These are phyloP conservation scores for Chaetura pelagica DNA, from an alignment of 2,113 vertebrate species.

Conservation along the genomic window DNA sequence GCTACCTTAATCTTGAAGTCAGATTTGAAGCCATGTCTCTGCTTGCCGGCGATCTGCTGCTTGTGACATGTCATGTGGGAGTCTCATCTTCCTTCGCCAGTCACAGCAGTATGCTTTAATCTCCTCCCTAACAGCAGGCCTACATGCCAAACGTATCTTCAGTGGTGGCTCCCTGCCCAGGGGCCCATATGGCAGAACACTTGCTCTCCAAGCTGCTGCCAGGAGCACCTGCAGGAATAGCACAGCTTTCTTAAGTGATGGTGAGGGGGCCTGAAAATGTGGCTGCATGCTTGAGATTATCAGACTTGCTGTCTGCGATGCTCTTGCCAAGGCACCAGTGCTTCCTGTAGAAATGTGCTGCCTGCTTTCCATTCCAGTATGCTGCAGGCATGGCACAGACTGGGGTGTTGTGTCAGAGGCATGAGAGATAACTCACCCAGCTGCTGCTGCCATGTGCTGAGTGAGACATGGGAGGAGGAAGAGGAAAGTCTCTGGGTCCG, in stretches of 20 bases:
- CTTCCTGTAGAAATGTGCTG: neutral
- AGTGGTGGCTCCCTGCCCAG: neutral
- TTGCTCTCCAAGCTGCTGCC: constrained; percentile 28
- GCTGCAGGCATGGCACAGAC: neutral
- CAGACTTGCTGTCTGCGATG: neutral
- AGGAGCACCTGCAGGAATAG: constrained; percentile 29
- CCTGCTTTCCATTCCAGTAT: neutral
- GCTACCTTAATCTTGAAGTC: neutral
- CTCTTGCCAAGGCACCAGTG: neutral
- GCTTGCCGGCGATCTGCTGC: neutral
- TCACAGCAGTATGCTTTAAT: neutral
- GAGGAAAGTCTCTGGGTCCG: neutral
- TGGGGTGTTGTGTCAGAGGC: neutral
- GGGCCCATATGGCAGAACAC: neutral
- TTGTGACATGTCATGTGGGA: rapidly evolving
- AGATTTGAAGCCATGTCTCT: neutral
- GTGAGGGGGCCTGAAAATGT: neutral
- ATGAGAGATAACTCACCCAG: neutral
- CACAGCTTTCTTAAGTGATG: neutral
- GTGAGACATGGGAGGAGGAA: neutral
- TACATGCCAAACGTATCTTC: neutral
- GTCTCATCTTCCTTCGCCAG: neutral
- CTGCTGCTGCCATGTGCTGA: neutral
- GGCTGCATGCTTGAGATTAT: neutral
- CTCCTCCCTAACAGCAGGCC: neutral